These are phyloP conservation scores for Drosophila bunnanda DNA, from an alignment of 2,888 invertebrate species.

Conservation along the genomic window DNA sequence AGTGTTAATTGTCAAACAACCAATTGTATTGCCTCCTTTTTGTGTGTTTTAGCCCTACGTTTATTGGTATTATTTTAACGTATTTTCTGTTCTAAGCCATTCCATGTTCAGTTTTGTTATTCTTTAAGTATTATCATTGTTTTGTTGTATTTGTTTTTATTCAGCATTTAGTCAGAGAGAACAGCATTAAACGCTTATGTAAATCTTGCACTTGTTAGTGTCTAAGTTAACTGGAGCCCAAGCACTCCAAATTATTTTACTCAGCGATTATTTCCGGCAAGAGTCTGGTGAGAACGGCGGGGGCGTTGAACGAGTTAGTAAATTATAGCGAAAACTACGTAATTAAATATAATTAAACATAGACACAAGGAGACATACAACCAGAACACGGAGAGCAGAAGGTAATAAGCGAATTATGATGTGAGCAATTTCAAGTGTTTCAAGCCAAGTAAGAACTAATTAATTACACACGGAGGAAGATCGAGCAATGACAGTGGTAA, in stretches of 20 bases:
- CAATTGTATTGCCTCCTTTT: conserved; percentile 39
- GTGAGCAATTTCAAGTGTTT: conserved; percentile 80
- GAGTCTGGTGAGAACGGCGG: conserved; percentile 64
- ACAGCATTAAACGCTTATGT: conserved; percentile 78
- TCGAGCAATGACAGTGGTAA: conserved; percentile 47
- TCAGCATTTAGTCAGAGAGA: conserved; percentile 47
- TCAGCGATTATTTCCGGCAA: conserved; percentile 35
- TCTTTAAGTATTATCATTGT: conserved; percentile 45
- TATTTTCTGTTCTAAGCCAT: conserved; percentile 54
- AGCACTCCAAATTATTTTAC: conserved; percentile 36
- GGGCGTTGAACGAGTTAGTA: conserved; percentile 68
- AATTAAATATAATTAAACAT: conserved; percentile 76
- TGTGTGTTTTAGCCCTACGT: conserved; percentile 21
- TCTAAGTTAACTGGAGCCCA: conserved; percentile 59
- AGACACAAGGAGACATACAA: conserved; percentile 47
- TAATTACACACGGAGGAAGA: conserved; percentile 54
- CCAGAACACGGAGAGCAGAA: conserved; percentile 37
- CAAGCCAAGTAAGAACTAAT: conserved; percentile 61
- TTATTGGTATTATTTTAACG: conserved; percentile 33
- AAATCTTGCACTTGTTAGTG: conserved; percentile 72
- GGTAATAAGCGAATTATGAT: conserved; percentile 56
- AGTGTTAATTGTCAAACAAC: conserved; percentile 56
- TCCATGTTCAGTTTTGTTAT: conserved; percentile 63
- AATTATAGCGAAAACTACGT: conserved; percentile 72
- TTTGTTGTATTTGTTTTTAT: conserved; percentile 33